Base-by-base conservation (phyloP, 2,888 invertebrate species). In the Lithophane semibrunnea region DNA sequence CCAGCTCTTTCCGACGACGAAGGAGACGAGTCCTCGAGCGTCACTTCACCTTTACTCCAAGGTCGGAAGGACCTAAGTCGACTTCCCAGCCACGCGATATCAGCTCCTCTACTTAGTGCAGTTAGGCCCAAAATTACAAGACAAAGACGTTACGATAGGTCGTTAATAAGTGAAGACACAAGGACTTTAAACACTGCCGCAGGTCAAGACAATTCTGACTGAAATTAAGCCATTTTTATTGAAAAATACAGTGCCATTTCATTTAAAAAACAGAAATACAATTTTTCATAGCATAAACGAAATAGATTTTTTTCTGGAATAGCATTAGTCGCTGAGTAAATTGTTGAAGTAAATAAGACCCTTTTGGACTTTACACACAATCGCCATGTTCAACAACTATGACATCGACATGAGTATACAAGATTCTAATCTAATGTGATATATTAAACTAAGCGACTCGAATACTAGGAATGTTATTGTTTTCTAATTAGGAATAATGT, bases 1-100 rank as follows among this genome's bases (percentile, higher is more conserved):
- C 97, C 97, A 73, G 97, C 97, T 79, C 94, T 97, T 85, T 97
- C 97, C 69, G 97, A 97, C 88, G 97, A 97, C 88, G 96, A 97
- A 91, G 97, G 97, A 58, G 97, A 97, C 90, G 97, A 97, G 83
- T 97, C 97, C 24, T 97, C 97, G 44, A 97, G 97, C 89, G 97
- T 97, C 63, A 97, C 98, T 49, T 98, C 98, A 4, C 98, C 98
- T 1, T 92, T 98, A 4, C 94, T 97, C 7, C 96, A 96, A 85
- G 94, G 93, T 64, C 91, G 96, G 83, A 96, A 96, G 89, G 96
- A 96, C 76, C 86, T 95, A 52, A 89, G 83, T 78, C 89, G 91
- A 49, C 87, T 94, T 85, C 93, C 95, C 4, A 92, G 91, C 49
- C 96, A 96, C 88, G 96, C 96, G 73, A 96, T 93, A 84, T 96